Evolutionary conservation across 1,140 invertebrate species (phyloP).

Genomic region (Platyura marginata): DNA sequence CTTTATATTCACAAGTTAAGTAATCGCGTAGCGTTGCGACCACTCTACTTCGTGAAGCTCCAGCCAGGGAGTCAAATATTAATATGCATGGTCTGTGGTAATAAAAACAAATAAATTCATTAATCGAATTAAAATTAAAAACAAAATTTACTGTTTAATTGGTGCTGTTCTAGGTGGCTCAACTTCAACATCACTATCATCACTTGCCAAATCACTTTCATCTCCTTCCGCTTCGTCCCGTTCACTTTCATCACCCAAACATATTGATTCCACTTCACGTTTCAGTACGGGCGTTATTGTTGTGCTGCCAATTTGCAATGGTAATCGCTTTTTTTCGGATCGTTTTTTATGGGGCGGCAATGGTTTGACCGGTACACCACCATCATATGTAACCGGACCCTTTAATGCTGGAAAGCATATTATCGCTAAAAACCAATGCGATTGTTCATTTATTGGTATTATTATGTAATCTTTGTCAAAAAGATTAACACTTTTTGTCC

Average conservation of each 20-base stretch:
- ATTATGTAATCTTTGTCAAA: slow-evolving; percentile 95
- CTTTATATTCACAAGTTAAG: slow-evolving; percentile 72
- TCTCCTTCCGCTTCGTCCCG: slow-evolving; percentile 69
- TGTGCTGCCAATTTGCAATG: slow-evolving; percentile 41
- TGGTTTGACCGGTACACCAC: slow-evolving; percentile 34
- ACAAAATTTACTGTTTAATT: neutral
- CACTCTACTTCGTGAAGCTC: slow-evolving; percentile 57
- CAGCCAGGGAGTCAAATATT: slow-evolving; percentile 84
- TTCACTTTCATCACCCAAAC: slow-evolving; percentile 47
- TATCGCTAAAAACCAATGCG: slow-evolving; percentile 94
- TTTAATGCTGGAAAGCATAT: slow-evolving; percentile 81
- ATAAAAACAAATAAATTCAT: neutral
- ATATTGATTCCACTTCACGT: slow-evolving; percentile 35
- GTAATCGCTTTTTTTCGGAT: slow-evolving; percentile 11
- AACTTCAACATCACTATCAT: slow-evolving; percentile 40
- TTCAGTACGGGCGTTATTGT: slow-evolving; percentile 41
- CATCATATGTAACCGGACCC: slow-evolving; percentile 29
- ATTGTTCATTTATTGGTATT: slow-evolving; percentile 95
- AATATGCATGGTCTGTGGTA: slow-evolving; percentile 68
- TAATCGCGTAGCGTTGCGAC: slow-evolving; percentile 79
- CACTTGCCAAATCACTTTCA: slow-evolving; percentile 36
- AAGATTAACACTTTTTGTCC: slow-evolving; percentile 92
- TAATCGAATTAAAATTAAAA: neutral
- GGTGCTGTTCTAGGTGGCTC: too few relatives aligned
- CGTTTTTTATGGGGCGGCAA: slow-evolving; percentile 28